Base-by-base conservation (phyloP, 1,140 invertebrate species). In the Coelopa frigida region DNA sequence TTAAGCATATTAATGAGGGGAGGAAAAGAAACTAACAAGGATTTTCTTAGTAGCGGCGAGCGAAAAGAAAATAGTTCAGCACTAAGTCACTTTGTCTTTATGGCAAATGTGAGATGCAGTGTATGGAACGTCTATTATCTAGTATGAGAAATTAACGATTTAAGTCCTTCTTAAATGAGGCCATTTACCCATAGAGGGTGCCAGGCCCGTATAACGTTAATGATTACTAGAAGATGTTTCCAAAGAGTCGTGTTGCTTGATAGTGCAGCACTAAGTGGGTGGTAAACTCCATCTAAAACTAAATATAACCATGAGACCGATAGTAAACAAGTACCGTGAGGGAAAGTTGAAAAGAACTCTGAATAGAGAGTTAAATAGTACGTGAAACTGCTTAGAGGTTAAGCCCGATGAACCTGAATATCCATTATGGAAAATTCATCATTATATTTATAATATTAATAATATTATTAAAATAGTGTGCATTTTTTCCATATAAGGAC, bases 1-100 rank as follows among this genome's bases (percentile, higher is more conserved):
- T 57, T 52, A 52, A 57, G 54, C 56, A 52, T 54, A 56, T 54
- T 49, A 56, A 56, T 54, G 41, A 56, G 49, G 42, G 49, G 49
- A 87, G 85, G 84, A 89, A 89, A 88, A 87, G 80, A 88, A 89
- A 88, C 82, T 83, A 87, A 89, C 81, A 56, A 81, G 81, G 83
- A 87, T 89, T 87, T 77, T 82, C 82, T 73, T 72, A 87, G 84
- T 89, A 88, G 77, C 82, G 78, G 85, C 83, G 83, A 87, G 81
- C 79, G 84, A 87, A 88, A 72, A 75, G 80, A 82, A 56, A 56
- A 35, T 26, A 55, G 48, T 48, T 50, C 50, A 55, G 53, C 46
- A 51, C 46, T 55, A 48, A 52, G 44, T 52, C 50, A 46, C 43
- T 51, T 54, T 46, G 46, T 52, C 44, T 49, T 40, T 46, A 51